Conservation (phyloP, 2,888 invertebrate species). For the Fragum sueziense region DNA sequence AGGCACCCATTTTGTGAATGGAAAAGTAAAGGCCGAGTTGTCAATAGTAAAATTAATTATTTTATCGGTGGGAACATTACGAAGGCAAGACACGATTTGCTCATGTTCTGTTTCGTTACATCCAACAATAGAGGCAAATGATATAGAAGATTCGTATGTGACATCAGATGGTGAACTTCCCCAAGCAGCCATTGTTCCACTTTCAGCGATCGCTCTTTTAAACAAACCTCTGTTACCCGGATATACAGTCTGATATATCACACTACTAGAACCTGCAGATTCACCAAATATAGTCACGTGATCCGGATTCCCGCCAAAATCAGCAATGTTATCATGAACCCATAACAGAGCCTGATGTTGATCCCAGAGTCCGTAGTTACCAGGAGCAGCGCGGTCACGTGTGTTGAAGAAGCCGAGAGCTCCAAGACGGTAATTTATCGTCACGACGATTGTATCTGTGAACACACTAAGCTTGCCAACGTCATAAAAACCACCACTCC, state of each 20-base stretch:
- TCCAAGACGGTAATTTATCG: conserved; percentile 61
- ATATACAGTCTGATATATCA: conserved; percentile 52
- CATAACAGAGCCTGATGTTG: conserved; percentile 64
- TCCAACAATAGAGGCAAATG: conserved; percentile 5
- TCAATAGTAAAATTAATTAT: background rate
- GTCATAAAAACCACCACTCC: conserved; percentile 1
- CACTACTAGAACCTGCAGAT: conserved; percentile 65
- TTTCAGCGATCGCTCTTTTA: conserved; percentile 61
- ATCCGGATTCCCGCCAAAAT: conserved; percentile 59
- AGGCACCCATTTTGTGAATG: conserved; percentile 27
- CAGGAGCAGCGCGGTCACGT: conserved; percentile 40
- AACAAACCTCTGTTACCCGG: conserved; percentile 62
- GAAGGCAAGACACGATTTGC: conserved; percentile 2
- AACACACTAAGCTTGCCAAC: conserved; percentile 21
- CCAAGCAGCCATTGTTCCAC: conserved; percentile 54
- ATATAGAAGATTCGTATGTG: conserved; percentile 1
- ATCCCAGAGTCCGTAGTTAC: conserved; percentile 68
- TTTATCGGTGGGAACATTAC: background rate
- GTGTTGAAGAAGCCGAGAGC: conserved; percentile 63
- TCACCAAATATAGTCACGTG: conserved; percentile 64
- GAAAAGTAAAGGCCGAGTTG: background rate
- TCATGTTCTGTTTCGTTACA: background rate
- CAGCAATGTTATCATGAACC: conserved; percentile 60
- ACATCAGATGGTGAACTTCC: background rate
- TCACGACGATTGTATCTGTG: conserved; percentile 47